These are phyloP conservation scores for Lytechinus pictus DNA, from an alignment of 35 echinoderm and acorn worm species.

Conservation along the genomic window DNA sequence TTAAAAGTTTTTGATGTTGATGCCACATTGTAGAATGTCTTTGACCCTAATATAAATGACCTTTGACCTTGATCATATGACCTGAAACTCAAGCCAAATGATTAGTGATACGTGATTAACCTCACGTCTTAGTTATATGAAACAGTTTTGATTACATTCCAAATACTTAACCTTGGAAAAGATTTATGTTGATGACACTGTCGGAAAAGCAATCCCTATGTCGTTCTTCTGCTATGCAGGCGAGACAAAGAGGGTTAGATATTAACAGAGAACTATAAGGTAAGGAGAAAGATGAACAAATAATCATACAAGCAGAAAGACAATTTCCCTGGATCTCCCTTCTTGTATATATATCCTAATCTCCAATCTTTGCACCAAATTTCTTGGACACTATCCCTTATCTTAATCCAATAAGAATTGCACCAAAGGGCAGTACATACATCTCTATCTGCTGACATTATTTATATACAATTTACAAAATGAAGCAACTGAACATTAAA, in stretches of 20 bases:
- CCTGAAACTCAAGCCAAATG: no score
- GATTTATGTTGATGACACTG: no score
- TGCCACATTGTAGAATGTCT: not conserved
- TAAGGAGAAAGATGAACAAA: not conserved
- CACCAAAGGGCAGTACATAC: slow-evolving; percentile 31
- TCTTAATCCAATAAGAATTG: not conserved
- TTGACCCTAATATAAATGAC: no score
- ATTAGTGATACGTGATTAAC: no score
- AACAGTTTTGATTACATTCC: no score
- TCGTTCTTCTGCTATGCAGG: no score
- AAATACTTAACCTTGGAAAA: no score
- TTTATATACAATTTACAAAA: slow-evolving; percentile 8
- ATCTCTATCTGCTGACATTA: not conserved
- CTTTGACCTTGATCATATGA: no score
- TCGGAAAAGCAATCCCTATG: no score
- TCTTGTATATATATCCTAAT: not conserved
- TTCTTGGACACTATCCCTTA: not conserved
- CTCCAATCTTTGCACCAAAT: slow-evolving; percentile 22
- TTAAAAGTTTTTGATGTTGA: not conserved
- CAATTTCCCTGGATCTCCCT: not conserved
- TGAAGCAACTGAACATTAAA: not conserved
- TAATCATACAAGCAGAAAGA: slow-evolving; percentile 23
- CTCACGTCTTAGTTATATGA: no score
- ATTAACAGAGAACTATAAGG: not conserved
- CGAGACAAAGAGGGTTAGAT: no score